Evolutionary conservation across 2,797 vertebrate genomes (phyloP), one percentile per base, ranked within the genome.

Genomic region (Macropodus opercularis): DNA sequence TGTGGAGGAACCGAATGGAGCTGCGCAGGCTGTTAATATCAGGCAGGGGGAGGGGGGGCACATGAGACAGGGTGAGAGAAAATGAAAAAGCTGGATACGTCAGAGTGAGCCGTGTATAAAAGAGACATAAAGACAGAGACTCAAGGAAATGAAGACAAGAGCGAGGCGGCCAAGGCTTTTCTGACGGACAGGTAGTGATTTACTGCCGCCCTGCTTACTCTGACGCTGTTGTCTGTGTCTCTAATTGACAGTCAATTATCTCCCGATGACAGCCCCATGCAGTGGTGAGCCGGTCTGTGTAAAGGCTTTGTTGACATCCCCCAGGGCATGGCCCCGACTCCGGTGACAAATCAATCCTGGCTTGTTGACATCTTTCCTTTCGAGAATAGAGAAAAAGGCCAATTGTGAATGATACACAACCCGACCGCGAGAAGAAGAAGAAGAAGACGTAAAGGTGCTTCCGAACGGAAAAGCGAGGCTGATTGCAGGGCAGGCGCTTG

Each of bases 171-270:
- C 53, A 38, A 70, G 73, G 70, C 64, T 19, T 22, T n/a, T 18
- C 63, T 81, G 84, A 87, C 73, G 72, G 83, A 76, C 81, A 78
- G 69, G 73, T 68, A 69, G 80, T 81, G 86, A 87, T 90, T 89
- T 84, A 77, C 79, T 78, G 80, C 78, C 68, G 69, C 75, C 74
- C 77, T 27, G 68, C 69, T 18, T 83, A 86, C 74, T 84, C 71
- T 69, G 52, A 43, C 57, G 51, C 77, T 78, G 78, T 83, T 81
- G 78, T 77, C 79, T 80, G 61, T 57, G 63, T 85, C 75, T 51
- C 78, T 86, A 87, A 87, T 81, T 85, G 86, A 90, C 86, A 85
- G 80, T 90, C 86, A 86, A 87, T 91, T 91, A 90, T 76, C 75
- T 78, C 61, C 34, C 42, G 11, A 71, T 84, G 87, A 82, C 81